phyloP scores from a whole-genome alignment of 1,140 invertebrate genomes.

The Battus philenor region DNA sequence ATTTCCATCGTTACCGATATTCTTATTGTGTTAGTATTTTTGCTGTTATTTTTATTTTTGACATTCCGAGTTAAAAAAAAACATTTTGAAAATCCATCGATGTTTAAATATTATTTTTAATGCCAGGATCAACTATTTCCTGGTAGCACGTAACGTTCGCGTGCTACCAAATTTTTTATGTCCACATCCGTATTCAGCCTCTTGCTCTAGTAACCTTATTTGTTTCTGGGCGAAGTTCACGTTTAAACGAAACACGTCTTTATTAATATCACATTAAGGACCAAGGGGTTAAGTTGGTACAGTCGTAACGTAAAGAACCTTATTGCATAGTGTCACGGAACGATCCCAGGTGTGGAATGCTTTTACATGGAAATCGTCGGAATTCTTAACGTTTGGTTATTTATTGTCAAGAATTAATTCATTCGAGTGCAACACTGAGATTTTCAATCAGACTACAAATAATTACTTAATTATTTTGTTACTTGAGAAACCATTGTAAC shows the following conservation, averaged over 20 bases:
- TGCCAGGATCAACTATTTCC: neutral
- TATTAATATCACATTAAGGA: conserved; percentile 15
- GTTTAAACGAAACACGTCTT: conserved; percentile 9
- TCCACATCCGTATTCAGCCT: conserved; percentile 38
- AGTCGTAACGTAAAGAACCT: conserved; percentile 26
- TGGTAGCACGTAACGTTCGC: conserved; percentile 16
- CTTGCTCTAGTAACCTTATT: conserved; percentile 51
- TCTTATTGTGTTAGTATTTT: too few relatives aligned
- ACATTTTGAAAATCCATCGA: too few relatives aligned
- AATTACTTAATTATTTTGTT: too few relatives aligned
- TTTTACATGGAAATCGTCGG: conserved; percentile 45
- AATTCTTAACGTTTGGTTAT: conserved; percentile 27
- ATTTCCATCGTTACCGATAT: too few relatives aligned
- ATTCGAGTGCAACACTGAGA: conserved; percentile 1
- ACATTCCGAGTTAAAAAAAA: too few relatives aligned
- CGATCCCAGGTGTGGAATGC: conserved; percentile 52
- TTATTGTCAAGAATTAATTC: conserved; percentile 4
- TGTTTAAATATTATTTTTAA: too few relatives aligned
- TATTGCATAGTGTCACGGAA: conserved; percentile 52
- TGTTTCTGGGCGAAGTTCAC: conserved; percentile 21
- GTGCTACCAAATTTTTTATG: conserved; percentile 30
- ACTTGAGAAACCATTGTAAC: too few relatives aligned
- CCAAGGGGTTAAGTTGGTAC: conserved; percentile 1
- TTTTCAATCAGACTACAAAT: too few relatives aligned
- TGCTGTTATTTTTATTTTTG: too few relatives aligned